Conservation (phyloP, 1,140 invertebrate genomes). For the Apis cerana region DNA sequence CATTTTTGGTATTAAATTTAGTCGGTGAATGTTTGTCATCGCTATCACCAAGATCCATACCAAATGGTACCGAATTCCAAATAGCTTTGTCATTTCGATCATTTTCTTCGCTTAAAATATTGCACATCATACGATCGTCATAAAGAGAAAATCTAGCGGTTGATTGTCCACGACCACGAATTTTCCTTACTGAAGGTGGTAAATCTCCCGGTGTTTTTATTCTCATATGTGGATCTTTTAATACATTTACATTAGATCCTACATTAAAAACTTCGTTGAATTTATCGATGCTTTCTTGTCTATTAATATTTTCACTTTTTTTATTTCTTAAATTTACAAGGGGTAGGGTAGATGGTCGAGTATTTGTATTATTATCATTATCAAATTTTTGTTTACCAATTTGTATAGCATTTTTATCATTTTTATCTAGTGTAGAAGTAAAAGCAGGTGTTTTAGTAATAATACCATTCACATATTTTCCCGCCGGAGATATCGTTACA, state of each 20-base stretch:
- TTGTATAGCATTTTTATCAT: slow-evolving; percentile 61
- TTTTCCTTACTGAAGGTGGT: slow-evolving; percentile 87
- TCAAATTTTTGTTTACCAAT: slow-evolving; percentile 53
- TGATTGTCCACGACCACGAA: slow-evolving; percentile 80
- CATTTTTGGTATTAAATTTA: slow-evolving; percentile 77
- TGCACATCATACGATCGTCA: slow-evolving; percentile 92
- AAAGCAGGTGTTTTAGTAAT: slow-evolving; percentile 55
- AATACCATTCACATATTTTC: slow-evolving; percentile 74
- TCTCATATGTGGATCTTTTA: slow-evolving; percentile 87
- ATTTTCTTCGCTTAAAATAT: slow-evolving; percentile 76
- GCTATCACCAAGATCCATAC: slow-evolving; percentile 73
- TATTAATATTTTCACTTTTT: slow-evolving; percentile 67
- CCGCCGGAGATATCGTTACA: slow-evolving; percentile 70
- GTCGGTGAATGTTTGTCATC: slow-evolving; percentile 73
- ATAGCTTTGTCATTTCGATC: slow-evolving; percentile 68
- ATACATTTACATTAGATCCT: slow-evolving; percentile 81
- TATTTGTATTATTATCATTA: slow-evolving; percentile 57
- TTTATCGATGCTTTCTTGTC: slow-evolving; percentile 83
- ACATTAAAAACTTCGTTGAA: slow-evolving; percentile 86
- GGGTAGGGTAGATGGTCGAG: slow-evolving; percentile 74
- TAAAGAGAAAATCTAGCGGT: slow-evolving; percentile 89
- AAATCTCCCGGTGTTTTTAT: slow-evolving; percentile 92
- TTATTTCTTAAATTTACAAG: slow-evolving; percentile 67
- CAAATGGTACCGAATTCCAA: slow-evolving; percentile 76
- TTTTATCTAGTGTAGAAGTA: slow-evolving; percentile 49